A percentile compares a stretch with the other conserved stretches of the same genome.
Evolutionary conservation across 1,140 invertebrate species (phyloP).

Genomic region (Whitmania pigra): DNA sequence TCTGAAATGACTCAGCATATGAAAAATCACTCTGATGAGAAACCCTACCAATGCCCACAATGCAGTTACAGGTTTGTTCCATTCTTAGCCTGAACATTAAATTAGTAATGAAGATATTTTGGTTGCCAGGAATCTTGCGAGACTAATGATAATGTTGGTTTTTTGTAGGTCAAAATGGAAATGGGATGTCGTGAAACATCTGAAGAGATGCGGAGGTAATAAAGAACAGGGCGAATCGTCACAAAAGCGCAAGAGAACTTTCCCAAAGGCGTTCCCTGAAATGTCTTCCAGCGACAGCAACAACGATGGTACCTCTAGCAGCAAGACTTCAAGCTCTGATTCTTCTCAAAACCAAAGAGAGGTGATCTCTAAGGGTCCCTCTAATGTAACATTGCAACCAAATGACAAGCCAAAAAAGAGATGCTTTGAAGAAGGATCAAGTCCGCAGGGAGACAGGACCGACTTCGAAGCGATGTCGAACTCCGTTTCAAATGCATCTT

Average conservation of each 20-base stretch:
- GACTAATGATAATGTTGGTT: too few species aligned
- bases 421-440: too few species aligned
- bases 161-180: constrained; percentile 39
- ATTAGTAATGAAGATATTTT: neutral
- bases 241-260: constrained; percentile 13
- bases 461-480: too few species aligned
- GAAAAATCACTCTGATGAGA: constrained; percentile 43
- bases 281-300: neutral
- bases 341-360: neutral
- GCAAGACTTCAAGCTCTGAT: too few species aligned
- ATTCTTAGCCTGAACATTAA: neutral
- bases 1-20: constrained; percentile 43
- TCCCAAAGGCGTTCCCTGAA: neutral
- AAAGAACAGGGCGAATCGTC: neutral
- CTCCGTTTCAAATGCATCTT: neutral
- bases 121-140: neutral
- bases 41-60: constrained; percentile 39
- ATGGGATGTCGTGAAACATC: constrained; percentile 44
- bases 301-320: too few species aligned
- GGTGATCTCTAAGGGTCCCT: constrained; percentile 28
- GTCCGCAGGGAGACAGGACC: too few species aligned
- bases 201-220: constrained; percentile 37
- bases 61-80: constrained; percentile 35
- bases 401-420: too few species aligned
- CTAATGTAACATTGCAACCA: constrained; percentile 30